phyloP scores from a whole-genome alignment of 2,797 vertebrate genomes.

The Menidia menidia region DNA sequence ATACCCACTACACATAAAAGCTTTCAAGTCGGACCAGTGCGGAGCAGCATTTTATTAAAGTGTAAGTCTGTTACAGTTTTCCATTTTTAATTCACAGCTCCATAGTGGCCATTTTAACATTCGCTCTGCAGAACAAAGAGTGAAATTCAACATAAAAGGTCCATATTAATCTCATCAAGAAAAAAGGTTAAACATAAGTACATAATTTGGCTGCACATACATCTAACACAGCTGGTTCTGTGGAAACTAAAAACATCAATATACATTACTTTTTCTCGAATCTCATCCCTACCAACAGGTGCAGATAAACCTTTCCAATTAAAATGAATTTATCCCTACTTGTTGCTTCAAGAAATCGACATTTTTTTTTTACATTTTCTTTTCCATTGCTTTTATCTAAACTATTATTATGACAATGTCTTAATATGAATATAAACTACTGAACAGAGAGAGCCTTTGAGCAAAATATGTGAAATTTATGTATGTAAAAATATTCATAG shows the following conservation, averaged over 20 bases:
- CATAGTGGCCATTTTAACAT: constrained; percentile 6
- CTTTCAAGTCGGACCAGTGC: too few species aligned
- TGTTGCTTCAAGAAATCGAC: too few species aligned
- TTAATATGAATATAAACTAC: neutral
- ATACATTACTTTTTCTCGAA: too few species aligned
- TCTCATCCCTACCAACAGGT: neutral
- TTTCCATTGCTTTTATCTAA: neutral
- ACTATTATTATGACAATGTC: neutral
- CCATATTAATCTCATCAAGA: neutral
- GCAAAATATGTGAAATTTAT: neutral
- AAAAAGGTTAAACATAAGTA: neutral
- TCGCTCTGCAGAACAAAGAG: neutral
- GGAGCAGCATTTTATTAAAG: constrained; percentile 8
- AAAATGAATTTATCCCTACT: neutral
- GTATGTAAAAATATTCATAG: neutral
- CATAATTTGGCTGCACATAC: neutral
- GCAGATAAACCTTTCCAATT: neutral
- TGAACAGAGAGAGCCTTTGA: neutral
- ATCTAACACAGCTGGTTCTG: neutral
- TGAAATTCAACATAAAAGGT: neutral
- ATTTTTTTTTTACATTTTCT: neutral
- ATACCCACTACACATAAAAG: neutral
- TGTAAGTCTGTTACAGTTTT: constrained; percentile 6
- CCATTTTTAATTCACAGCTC: constrained; percentile 1
- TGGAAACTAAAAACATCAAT: neutral